Base-by-base conservation (phyloP, 2,888 invertebrate species). In the Abrostola triplasia region DNA sequence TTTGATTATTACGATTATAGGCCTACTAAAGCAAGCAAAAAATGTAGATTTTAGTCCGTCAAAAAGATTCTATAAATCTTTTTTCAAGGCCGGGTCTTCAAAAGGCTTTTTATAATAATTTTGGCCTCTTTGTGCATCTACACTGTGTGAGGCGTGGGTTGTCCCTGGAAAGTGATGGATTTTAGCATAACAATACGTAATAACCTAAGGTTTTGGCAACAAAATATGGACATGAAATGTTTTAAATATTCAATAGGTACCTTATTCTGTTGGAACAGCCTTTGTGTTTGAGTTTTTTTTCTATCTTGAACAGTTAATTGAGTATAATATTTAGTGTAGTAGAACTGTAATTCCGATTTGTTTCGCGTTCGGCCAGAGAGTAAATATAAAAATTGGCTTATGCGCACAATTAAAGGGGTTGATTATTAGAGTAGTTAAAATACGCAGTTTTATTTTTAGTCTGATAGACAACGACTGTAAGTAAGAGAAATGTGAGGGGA, bases 111-210 rank as follows among this genome's bases (percentile, higher is more conserved):
- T 7, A 12, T 51, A 37, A 37, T 36, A 55, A 40, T 47, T 50
- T 51, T 10, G 42, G 35, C 6, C 6, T 48, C 36, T 67, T 74
- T 69, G 47, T 59, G n/a, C 44, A 40, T 57, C 55, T 54, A 11
- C 49, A 56, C 65, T 59, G 53, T 64, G 67, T 58, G 48, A 73
- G 61, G 59, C 66, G 66, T 63, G 70, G 69, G 70, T 68, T 61
- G 59, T 56, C 53, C 41, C 56, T 58, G 58, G 52, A 68, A 69
- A 56, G 50, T 59, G 62, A 76, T 78, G 52, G 76, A 78, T 76
- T 73, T 67, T 40, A 37, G 24, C 47, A 50, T 58, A 36, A 80
- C 67, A 79, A 80, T 76, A 51, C 54, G 40, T 54, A 44, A 65
- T 63, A 50, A 55, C 53, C 8, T 41, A 24, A 38, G 40, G 52